These are phyloP conservation scores for Antheraea pernyi DNA, from an alignment of 1,140 invertebrate species.

Conservation along the genomic window DNA sequence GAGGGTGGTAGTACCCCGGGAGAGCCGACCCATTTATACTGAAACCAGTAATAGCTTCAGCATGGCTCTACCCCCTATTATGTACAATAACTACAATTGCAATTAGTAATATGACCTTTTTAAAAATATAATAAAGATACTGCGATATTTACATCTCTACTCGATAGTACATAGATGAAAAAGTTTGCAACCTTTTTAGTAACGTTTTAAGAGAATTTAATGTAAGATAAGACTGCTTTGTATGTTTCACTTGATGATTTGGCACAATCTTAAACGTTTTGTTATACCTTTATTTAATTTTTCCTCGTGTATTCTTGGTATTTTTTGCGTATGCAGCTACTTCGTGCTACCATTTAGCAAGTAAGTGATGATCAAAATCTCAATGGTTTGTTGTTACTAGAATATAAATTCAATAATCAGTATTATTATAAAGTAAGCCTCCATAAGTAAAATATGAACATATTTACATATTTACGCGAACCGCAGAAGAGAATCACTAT, in stretches of 20 bases:
- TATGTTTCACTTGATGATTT: constrained; percentile 34
- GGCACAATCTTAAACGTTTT: constrained; percentile 28
- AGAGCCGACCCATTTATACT: no score
- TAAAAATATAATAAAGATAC: no score
- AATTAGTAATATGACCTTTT: no score
- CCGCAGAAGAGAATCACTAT: no score
- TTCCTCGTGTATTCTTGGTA: constrained; percentile 11
- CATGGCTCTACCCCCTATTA: no score
- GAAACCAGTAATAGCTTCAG: no score
- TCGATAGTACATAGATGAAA: constrained; percentile 31
- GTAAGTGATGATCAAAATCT: neutral
- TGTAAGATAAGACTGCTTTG: constrained; percentile 39
- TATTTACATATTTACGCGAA: no score
- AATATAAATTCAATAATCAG: neutral
- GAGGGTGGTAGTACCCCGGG: no score
- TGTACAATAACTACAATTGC: no score
- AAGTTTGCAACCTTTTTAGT: constrained; percentile 27
- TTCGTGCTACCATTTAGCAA: constrained; percentile 15
- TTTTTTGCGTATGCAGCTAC: constrained; percentile 9
- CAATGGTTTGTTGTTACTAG: neutral
- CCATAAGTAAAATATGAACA: no score
- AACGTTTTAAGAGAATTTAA: constrained; percentile 24
- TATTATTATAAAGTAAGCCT: neutral
- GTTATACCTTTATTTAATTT: constrained; percentile 14
- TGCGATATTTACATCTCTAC: constrained; percentile 5